Conservation (phyloP, 2,113 vertebrate genomes). For the human region GRCh38 chr1:32196501-32197000, state of each 20-base stretch:
- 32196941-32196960: not conserved
- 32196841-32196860: conserved; percentile 9
- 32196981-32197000: not conserved
- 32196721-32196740: not conserved
- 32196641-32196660: not conserved
- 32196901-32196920: not conserved
- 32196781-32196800: not conserved
- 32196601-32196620: not conserved
- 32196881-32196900: not conserved
- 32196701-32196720: not conserved
- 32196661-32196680: not conserved
- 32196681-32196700: not conserved
- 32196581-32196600: not conserved
- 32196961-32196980: not conserved
- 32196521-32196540: not conserved
- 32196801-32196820: not conserved
- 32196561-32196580: not conserved
- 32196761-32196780: not conserved
- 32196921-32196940: not conserved
- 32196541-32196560: not conserved
- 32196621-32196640: not conserved
- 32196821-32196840: not conserved
- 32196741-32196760: not conserved
- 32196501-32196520: not conserved
- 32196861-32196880: not conserved